phyloP scores from a whole-genome alignment of 2,113 vertebrate genomes.

The Puffinus mauretanicus region DNA sequence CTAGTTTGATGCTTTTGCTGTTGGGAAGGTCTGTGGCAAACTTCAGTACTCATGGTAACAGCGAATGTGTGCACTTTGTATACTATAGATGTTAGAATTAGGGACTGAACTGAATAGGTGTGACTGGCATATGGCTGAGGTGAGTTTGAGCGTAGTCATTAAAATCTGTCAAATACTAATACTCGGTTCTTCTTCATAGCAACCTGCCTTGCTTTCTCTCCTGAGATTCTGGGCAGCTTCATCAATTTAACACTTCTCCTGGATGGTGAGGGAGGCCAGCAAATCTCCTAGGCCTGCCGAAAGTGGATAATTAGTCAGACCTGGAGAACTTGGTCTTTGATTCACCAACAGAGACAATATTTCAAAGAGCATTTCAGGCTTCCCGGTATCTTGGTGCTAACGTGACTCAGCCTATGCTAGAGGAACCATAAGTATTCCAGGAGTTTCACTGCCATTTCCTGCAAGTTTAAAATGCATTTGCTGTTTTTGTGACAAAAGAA shows the following conservation, averaged over 20 bases:
- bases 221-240: neutral
- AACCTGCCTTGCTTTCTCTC: neutral
- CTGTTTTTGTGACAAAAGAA: neutral
- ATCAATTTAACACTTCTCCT: neutral
- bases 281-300: neutral
- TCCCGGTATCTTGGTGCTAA: neutral
- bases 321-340: neutral
- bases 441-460: neutral
- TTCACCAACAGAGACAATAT: neutral
- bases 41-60: neutral
- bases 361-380: neutral
- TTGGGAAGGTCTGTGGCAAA: neutral
- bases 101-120: neutral
- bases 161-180: neutral
- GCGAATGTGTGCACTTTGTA: rapidly evolving
- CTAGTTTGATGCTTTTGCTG: neutral
- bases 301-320: neutral
- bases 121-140: neutral
- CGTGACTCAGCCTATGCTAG: neutral
- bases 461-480: neutral
- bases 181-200: neutral
- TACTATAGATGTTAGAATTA: neutral
- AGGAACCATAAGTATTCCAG: neutral
- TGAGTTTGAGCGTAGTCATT: neutral
- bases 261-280: neutral